Conservation (phyloP, 2,113 vertebrate species). For the pig (Sus scrofa) region DNA sequence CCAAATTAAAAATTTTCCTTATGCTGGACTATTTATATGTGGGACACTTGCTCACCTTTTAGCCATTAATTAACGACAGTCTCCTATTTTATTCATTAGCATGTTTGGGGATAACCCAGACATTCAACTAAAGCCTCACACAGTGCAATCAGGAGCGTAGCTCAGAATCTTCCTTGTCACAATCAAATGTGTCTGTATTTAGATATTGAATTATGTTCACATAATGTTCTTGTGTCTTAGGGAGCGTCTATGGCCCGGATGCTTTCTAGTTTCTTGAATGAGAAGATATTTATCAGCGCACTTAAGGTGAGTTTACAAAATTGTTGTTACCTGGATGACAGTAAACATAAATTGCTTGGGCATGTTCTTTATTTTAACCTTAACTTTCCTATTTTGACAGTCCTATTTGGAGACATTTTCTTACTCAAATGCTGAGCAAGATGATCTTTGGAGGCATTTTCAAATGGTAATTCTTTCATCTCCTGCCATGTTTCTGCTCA, state of each 20-base stretch:
- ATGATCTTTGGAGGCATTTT: constrained; percentile 90
- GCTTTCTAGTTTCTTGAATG: constrained; percentile 87
- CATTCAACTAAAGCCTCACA: not conserved
- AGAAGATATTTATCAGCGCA: constrained; percentile 86
- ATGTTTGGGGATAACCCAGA: constrained; percentile 19
- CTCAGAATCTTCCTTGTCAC: not conserved
- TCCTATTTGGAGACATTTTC: constrained; percentile 89
- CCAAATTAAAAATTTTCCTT: not conserved
- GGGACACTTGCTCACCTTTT: constrained; percentile 1
- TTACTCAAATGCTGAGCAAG: constrained; percentile 89
- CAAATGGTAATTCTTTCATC: constrained; percentile 87
- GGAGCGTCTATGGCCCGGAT: constrained; percentile 88
- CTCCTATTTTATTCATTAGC: constrained; percentile 44
- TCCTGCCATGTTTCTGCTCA: not conserved
- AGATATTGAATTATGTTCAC: constrained; percentile 21
- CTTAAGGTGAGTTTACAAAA: constrained; percentile 87
- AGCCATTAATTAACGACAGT: not conserved
- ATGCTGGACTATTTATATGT: not conserved
- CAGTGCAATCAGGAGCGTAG: not conserved
- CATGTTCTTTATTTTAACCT: constrained; percentile 29
- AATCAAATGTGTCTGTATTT: not conserved
- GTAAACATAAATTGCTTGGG: not conserved
- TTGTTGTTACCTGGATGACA: not conserved
- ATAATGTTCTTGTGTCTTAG: constrained; percentile 79
- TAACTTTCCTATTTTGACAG: constrained; percentile 82